Percentiles rank a stretch among this genome's conserved stretches.
Conservation (phyloP, 2,888 invertebrate genomes). For the Melipona beecheii region DNA sequence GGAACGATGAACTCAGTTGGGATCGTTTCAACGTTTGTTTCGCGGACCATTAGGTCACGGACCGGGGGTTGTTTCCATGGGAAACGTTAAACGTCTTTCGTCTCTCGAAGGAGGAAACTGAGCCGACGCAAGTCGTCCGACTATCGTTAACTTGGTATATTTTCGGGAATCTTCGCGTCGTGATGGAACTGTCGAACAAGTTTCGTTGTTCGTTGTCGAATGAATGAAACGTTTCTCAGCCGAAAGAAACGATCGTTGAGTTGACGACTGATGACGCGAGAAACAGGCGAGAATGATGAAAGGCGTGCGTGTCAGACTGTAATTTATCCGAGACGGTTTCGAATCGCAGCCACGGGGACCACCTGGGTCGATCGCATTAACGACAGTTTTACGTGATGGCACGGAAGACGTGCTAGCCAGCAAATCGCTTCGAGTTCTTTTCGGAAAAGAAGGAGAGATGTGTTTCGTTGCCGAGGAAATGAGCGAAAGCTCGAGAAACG, state of each 20-base stretch:
- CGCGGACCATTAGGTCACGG: slow-evolving; percentile 77
- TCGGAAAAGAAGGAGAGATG: slow-evolving; percentile 8
- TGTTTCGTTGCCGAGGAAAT: not conserved
- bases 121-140: not conserved
- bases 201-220: not conserved
- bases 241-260: not conserved
- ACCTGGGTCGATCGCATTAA: slow-evolving; percentile 71
- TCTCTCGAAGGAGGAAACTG: slow-evolving; percentile 40
- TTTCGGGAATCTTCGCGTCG: rapidly evolving
- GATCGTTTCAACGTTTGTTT: slow-evolving; percentile 77
- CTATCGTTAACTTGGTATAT: not conserved
- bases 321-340: slow-evolving; percentile 70
- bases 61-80: slow-evolving; percentile 68
- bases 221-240: not conserved
- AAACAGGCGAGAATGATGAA: slow-evolving; percentile 21
- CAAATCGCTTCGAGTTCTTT: not conserved
- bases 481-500: slow-evolving; percentile 2
- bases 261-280: slow-evolving; percentile 11
- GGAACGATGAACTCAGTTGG: slow-evolving; percentile 45
- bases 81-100: slow-evolving; percentile 60
- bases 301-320: slow-evolving; percentile 63
- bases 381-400: slow-evolving; percentile 75
- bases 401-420: slow-evolving; percentile 43
- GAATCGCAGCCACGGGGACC: slow-evolving; percentile 61
- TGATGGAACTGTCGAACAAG: too few relatives aligned